Base-by-base conservation (phyloP, 2,888 invertebrate species). In the Amblyjoppa fuscipennis region DNA sequence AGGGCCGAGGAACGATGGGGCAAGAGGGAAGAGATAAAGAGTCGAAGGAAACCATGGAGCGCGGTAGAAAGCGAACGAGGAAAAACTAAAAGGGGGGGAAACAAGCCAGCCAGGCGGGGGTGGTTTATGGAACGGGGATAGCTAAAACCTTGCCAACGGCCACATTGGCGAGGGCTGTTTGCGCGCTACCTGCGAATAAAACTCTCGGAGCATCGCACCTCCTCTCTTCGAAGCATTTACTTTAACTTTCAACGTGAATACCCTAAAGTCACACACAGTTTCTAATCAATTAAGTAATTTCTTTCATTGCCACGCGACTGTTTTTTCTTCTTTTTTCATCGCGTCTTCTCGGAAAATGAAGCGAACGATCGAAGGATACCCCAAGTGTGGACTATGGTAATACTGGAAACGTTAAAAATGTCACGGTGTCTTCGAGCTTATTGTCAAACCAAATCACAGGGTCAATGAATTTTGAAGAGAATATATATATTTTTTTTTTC, bases 91-190 rank as follows among this genome's bases (percentile, higher is more conserved):
- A 81, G 86, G 88, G 53, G 53, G 83, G 86, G 77, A 81, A 78
- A 78, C 74, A 84, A 86, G 73, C 78, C 75, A 84, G 84, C 77
- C 79, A 83, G 88, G 86, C 45, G 87, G 89, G 81, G 84, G 69
- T 82, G 80, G 91, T 92, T 92, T 93, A 93, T 93, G 92, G 91
- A 92, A 93, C 91, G 92, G 90, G 91, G 90, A 89, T 34, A 89
- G 90, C 91, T 92, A 91, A 91, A 92, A 90, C 90, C 90, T 89
- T 91, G 92, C 89, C 91, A 91, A 91, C 91, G 91, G 91, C 91
- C 90, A 92, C 91, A 92, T 92, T 91, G 92, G 89, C 90, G 89
- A 91, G 20, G 31, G 61, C 68, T 70, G 34, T 13, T 89, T 89
- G 88, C 89, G 89, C 88, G 90, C 90, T 92, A 93, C 92, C 91